Evolutionary conservation across 2,888 invertebrate genomes (phyloP).

Genomic region (Stenchaetothrips biformis): DNA sequence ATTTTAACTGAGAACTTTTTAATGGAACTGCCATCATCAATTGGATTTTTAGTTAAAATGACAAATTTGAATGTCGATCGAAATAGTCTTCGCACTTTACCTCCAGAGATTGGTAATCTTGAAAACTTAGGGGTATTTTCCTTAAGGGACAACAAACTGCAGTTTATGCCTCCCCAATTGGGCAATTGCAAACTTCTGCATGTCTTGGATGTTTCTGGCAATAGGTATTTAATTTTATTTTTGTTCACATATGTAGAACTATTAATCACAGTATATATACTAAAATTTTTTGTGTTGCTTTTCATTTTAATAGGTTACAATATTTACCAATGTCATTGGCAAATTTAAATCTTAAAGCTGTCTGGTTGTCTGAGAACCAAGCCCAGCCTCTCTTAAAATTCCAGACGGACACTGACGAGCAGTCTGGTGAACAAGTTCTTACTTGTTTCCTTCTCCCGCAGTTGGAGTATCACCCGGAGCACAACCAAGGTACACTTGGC

Average conservation of each 20-base stretch:
- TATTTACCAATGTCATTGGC: conserved; percentile 93
- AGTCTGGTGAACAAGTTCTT: conserved; percentile 87
- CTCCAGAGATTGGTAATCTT: conserved; percentile 71
- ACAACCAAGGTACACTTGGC: conserved; percentile 39
- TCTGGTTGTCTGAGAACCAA: conserved; percentile 98
- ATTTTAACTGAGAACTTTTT: conserved; percentile 97
- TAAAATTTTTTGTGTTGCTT: conserved; percentile 36
- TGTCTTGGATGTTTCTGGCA: conserved; percentile 95
- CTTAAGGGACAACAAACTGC: conserved; percentile 90
- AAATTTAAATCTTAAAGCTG: conserved; percentile 87
- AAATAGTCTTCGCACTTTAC: conserved; percentile 85
- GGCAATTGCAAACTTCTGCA: conserved; percentile 90
- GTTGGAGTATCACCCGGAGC: conserved; percentile 65
- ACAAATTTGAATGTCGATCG: conserved; percentile 96
- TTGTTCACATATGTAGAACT: neutral
- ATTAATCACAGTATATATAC: conserved; percentile 17
- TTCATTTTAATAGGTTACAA: conserved; percentile 62
- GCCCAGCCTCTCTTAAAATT: conserved; percentile 97
- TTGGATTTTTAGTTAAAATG: conserved; percentile 85
- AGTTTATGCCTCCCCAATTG: conserved; percentile 81
- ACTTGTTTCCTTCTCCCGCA: conserved; percentile 98
- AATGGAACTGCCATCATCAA: conserved; percentile 81
- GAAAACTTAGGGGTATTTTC: conserved; percentile 84
- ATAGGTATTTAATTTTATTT: conserved; percentile 55
- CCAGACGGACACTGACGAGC: conserved; percentile 91